Conservation (phyloP, 2,888 invertebrate genomes). For the Drosophila lutescens region DNA sequence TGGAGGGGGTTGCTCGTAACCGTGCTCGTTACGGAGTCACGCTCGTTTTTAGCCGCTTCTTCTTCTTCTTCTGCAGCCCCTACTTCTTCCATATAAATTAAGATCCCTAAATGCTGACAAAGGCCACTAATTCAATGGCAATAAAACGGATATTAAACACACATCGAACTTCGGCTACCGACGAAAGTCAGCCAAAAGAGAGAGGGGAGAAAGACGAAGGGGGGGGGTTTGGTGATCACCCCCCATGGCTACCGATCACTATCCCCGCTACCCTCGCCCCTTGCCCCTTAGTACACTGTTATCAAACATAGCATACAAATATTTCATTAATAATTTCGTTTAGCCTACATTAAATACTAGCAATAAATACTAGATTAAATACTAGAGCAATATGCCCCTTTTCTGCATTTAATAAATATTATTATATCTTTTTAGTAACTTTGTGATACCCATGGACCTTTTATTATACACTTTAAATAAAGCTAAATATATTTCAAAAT, state of each 20-base stretch:
- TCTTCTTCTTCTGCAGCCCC: not conserved
- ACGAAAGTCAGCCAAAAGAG: conserved; percentile 23
- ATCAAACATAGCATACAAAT: not conserved
- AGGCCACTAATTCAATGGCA: conserved; percentile 80
- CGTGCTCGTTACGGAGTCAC: conserved; percentile 78
- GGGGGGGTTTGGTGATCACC: conserved; percentile 8
- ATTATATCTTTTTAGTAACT: too few species aligned
- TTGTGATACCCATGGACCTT: too few species aligned
- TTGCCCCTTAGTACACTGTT: not conserved
- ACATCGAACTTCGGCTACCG: conserved; percentile 75
- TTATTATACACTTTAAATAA: not conserved
- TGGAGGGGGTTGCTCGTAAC: conserved; percentile 42
- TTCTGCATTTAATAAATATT: too few species aligned
- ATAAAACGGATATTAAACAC: conserved; percentile 81
- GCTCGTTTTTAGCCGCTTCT: conserved; percentile 43
- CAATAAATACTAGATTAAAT: too few species aligned
- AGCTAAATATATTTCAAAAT: not conserved
- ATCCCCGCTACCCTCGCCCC: too few species aligned
- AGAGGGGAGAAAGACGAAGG: not conserved
- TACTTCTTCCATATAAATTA: conserved; percentile 67
- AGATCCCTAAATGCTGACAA: conserved; percentile 80
- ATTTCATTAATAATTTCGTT: too few species aligned
- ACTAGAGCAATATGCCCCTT: too few species aligned
- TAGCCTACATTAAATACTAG: too few species aligned
- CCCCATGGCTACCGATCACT: conserved; percentile 21